Percentiles rank a stretch among this genome's conserved stretches.
phyloP scores from a whole-genome alignment of 1,140 invertebrate genomes.

The Papilio polyxenes region DNA sequence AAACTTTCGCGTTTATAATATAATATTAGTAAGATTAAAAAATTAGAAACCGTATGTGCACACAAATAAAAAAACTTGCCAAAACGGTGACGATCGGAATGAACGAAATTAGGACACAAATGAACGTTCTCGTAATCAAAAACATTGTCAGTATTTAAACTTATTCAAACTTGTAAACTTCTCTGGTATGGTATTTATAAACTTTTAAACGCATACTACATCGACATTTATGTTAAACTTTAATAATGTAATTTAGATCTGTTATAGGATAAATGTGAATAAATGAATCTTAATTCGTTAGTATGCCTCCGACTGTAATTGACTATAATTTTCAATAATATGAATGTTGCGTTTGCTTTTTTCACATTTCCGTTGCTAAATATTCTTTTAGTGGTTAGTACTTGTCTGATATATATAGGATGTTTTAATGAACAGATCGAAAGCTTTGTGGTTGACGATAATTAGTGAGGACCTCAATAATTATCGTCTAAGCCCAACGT shows the following conservation, averaged over 20 bases:
- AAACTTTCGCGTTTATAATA: too few species aligned
- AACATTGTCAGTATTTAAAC: conserved; percentile 10
- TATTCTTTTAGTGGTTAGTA: not conserved
- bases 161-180: not conserved
- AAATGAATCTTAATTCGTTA: not conserved
- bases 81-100: not conserved
- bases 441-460: too few species aligned
- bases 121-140: not conserved
- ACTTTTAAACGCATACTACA: not conserved
- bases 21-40: too few species aligned
- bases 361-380: not conserved
- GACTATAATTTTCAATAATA: not conserved
- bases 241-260: conserved; percentile 6
- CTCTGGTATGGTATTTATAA: not conserved
- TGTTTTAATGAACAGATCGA: too few species aligned
- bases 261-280: not conserved
- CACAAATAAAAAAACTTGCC: conserved; percentile 10
- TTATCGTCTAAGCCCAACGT: too few species aligned
- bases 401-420: too few species aligned
- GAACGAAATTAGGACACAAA: not conserved
- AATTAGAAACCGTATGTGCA: too few species aligned
- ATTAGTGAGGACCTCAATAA: too few species aligned
- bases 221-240: not conserved
- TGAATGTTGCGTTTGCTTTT: not conserved
- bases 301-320: not conserved